A percentile compares a stretch with the other conserved stretches of the same genome.
phyloP scores from a whole-genome alignment of 2,888 invertebrate species.

The Acleris laterana region DNA sequence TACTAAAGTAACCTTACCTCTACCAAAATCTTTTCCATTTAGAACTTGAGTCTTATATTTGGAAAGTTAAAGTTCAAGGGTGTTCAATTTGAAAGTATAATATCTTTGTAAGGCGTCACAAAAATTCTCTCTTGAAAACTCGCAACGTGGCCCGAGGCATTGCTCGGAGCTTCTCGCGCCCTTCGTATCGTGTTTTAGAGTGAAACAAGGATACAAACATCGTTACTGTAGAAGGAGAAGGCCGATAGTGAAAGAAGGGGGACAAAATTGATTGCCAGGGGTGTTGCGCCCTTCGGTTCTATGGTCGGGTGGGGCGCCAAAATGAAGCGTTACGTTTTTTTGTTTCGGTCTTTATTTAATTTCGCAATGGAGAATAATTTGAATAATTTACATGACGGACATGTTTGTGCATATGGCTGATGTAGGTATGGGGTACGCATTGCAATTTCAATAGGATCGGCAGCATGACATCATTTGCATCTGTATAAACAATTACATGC shows the following conservation, averaged over 20 bases:
- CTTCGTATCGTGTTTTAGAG: conserved; percentile 62
- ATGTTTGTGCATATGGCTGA: conserved; percentile 55
- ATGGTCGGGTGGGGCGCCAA: conserved; percentile 73
- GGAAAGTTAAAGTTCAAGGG: neutral
- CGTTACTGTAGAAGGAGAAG: conserved; percentile 52
- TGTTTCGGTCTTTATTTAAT: conserved; percentile 81
- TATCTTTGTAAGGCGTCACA: conserved; percentile 46
- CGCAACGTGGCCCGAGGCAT: conserved; percentile 63
- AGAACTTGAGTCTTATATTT: conserved; percentile 43
- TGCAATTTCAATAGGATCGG: conserved; percentile 17
- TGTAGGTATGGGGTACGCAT: conserved; percentile 27
- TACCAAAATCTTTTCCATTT: conserved; percentile 8
- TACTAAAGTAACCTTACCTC: conserved; percentile 43
- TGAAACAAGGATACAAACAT: conserved; percentile 46
- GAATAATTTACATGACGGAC: conserved; percentile 78
- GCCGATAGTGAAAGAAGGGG: conserved; percentile 64
- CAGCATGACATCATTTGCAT: conserved; percentile 7
- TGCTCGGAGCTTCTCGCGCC: conserved; percentile 59
- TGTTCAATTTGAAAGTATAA: conserved; percentile 16
- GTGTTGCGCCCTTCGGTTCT: conserved; percentile 72
- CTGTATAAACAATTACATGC: conserved; percentile 13
- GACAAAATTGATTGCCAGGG: conserved; percentile 77
- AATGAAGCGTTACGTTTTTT: conserved; percentile 70
- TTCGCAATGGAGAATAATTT: conserved; percentile 80
- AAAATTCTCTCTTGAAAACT: conserved; percentile 71